phyloP scores from a whole-genome alignment of 2,113 vertebrate species.

The Esox niger region DNA sequence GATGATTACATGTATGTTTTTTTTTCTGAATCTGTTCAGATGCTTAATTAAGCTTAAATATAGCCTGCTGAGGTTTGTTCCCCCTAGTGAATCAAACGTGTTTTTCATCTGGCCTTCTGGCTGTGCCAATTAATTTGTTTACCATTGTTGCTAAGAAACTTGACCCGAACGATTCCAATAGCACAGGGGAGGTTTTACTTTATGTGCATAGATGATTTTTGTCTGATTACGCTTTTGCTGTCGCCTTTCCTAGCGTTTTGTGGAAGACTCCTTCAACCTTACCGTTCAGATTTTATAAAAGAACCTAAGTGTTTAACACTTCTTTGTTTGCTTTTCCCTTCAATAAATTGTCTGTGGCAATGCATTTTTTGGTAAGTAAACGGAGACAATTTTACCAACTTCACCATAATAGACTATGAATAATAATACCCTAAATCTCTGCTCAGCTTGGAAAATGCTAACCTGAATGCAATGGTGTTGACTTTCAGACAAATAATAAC shows the following conservation, averaged over 20 bases:
- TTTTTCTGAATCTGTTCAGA: constrained; percentile 25
- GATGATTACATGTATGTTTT: no score
- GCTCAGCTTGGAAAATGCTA: neutral
- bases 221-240: no score
- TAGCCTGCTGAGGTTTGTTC: constrained; percentile 33
- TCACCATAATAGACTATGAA: constrained; percentile 5
- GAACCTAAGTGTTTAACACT: no score
- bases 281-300: no score
- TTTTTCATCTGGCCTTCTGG: no score
- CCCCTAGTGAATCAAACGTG: constrained; percentile 6
- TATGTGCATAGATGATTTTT: no score
- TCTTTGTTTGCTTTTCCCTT: neutral
- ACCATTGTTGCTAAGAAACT: constrained; percentile 42
- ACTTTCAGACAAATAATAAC: neutral
- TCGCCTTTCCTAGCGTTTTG: no score
- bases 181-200: constrained; percentile 13
- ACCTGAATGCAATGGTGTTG: neutral
- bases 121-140: constrained; percentile 19
- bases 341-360: neutral
- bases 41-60: constrained; percentile 44
- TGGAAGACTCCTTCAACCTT: no score
- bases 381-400: neutral
- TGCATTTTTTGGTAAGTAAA: neutral
- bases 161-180: constrained; percentile 16
- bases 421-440: neutral